These are phyloP conservation scores for Cistogaster globosa DNA, from an alignment of 2,888 invertebrate genomes.

Conservation along the genomic window DNA sequence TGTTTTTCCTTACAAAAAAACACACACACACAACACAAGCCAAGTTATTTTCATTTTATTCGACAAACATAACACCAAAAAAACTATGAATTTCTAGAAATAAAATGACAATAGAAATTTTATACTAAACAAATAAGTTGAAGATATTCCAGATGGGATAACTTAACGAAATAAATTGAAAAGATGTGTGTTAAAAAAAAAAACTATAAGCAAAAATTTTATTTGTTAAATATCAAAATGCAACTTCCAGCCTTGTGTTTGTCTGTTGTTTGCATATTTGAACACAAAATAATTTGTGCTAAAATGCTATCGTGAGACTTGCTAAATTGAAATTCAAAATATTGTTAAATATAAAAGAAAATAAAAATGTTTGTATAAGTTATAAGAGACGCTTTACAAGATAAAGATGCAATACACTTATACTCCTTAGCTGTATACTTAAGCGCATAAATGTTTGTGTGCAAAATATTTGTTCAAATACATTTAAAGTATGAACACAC, in stretches of 20 bases:
- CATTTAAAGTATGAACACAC: not conserved
- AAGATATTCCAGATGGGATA: conserved; percentile 64
- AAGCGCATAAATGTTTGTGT: not conserved
- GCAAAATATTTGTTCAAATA: not conserved
- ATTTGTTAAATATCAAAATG: conserved; percentile 34
- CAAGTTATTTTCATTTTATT: conserved; percentile 17
- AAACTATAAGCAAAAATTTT: not conserved
- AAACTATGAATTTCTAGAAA: conserved; percentile 19
- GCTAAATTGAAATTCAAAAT: conserved; percentile 68
- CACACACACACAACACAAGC: not conserved
- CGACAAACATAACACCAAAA: conserved; percentile 34
- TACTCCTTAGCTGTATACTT: not conserved
- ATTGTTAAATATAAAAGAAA: conserved; percentile 39
- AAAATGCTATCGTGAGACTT: conserved; percentile 68
- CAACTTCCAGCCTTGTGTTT: conserved; percentile 28
- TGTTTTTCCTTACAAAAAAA: not conserved
- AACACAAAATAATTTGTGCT: conserved; percentile 61
- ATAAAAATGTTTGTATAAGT: conserved; percentile 33
- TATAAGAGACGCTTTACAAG: conserved; percentile 52
- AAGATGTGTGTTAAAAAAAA: conserved; percentile 38
- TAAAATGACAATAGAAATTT: conserved; percentile 63
- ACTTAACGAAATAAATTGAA: conserved; percentile 45
- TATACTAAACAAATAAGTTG: conserved; percentile 47
- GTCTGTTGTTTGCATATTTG: conserved; percentile 24
- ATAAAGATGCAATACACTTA: conserved; percentile 39